A percentile compares a stretch with the other conserved stretches of the same genome.
These are phyloP conservation scores for Phrynocephalus guinanensis DNA, from an alignment of 2,797 vertebrate species.

Conservation along the genomic window DNA sequence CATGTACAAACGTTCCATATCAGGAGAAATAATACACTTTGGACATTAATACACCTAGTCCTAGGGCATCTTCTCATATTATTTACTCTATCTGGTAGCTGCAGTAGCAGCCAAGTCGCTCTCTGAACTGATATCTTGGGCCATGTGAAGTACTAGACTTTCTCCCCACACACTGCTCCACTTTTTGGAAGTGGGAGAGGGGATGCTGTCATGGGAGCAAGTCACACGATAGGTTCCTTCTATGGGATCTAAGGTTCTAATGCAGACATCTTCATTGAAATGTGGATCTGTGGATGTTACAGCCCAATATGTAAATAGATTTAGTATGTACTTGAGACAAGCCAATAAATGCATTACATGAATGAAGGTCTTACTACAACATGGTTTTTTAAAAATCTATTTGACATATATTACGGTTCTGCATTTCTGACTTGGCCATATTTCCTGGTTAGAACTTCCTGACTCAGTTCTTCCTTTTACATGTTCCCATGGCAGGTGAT, in stretches of 20 bases:
- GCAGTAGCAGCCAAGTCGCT: background rate
- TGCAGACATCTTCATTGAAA: background rate
- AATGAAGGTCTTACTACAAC: background rate
- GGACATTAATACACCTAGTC: background rate
- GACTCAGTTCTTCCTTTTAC: background rate
- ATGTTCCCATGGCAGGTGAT: conserved; percentile 68
- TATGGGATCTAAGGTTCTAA: background rate
- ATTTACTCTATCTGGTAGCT: background rate
- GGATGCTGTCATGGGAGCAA: background rate
- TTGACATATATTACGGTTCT: background rate
- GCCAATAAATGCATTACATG: background rate
- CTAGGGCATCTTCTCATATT: background rate
- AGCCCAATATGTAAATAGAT: background rate
- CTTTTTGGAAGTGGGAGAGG: background rate
- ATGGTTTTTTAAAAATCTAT: background rate
- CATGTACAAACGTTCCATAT: background rate
- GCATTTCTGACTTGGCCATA: conserved; percentile 5
- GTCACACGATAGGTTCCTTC: background rate
- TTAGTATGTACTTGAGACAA: background rate
- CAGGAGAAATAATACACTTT: background rate
- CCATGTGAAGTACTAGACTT: background rate
- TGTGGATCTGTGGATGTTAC: background rate
- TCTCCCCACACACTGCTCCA: background rate
- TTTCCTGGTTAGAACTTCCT: conserved; percentile 21
- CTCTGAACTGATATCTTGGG: background rate